Evolutionary conservation across 2,888 invertebrate species (phyloP).

Genomic region (Danaus chrysippus): DNA sequence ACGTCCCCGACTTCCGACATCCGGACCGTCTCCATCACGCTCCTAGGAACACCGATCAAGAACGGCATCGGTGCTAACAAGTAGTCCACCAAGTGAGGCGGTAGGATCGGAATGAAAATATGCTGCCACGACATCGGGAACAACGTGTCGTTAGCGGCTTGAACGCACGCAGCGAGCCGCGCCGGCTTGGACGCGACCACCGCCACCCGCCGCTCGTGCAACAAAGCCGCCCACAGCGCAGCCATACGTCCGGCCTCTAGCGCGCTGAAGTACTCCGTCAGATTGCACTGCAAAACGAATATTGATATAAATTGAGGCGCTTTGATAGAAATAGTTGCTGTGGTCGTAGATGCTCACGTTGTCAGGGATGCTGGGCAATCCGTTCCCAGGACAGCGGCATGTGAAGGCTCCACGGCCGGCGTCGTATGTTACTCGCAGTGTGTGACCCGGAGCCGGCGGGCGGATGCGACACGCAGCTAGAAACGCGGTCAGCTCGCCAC

Average conservation of each 20-base stretch:
- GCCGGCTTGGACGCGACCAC: constrained; percentile 94
- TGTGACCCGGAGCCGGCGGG: constrained; percentile 66
- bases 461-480: constrained; percentile 63
- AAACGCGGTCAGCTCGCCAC: constrained; percentile 58
- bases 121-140: constrained; percentile 99
- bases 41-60: constrained; percentile 95
- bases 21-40: constrained; percentile 88
- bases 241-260: constrained; percentile 97
- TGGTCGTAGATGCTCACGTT: constrained; percentile 80
- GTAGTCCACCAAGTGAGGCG: constrained; percentile 92
- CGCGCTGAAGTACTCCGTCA: constrained; percentile 99
- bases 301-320: constrained; percentile 11
- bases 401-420: constrained; percentile 65
- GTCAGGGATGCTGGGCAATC: constrained; percentile 96
- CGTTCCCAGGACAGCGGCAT: constrained; percentile 88
- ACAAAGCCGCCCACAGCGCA: constrained; percentile 95
- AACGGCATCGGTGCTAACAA: constrained; percentile 98
- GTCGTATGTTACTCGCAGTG: constrained; percentile 61
- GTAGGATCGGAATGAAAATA: constrained; percentile 97
- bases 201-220: constrained; percentile 95
- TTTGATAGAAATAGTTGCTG: background rate
- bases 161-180: constrained; percentile 93
- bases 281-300: constrained; percentile 86
- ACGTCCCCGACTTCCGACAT: constrained; percentile 95
- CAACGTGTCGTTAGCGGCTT: constrained; percentile 95